Conservation (phyloP, 2,888 invertebrate genomes). For the Athalia circularis region DNA sequence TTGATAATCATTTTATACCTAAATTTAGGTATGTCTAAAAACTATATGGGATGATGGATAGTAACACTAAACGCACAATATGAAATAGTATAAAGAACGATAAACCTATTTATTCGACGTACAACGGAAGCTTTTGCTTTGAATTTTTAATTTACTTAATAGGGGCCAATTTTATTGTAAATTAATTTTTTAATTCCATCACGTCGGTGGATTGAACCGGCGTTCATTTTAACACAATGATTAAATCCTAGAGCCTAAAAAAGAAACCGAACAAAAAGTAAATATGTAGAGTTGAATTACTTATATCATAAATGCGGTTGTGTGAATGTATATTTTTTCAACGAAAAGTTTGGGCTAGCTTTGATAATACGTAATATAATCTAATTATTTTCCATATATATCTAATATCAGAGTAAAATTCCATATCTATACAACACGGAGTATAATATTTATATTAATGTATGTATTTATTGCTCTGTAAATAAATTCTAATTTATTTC, state of each 20-base stretch:
- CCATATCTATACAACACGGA: slow-evolving; percentile 33
- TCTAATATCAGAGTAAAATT: slow-evolving; percentile 22
- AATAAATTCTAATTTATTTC: slow-evolving; percentile 36
- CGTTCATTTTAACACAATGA: background rate
- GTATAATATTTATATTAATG: slow-evolving; percentile 17
- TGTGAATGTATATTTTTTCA: slow-evolving; percentile 42
- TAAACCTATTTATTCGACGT: background rate
- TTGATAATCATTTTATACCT: background rate
- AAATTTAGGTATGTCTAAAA: background rate
- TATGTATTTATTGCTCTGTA: slow-evolving; percentile 44
- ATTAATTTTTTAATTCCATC: background rate
- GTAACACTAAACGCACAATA: slow-evolving; percentile 12
- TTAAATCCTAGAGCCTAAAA: background rate
- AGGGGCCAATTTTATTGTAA: slow-evolving; percentile 35
- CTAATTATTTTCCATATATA: background rate
- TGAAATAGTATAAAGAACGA: background rate
- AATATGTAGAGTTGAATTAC: background rate
- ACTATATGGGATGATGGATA: background rate
- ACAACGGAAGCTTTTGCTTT: slow-evolving; percentile 23
- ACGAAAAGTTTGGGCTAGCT: slow-evolving; percentile 13
- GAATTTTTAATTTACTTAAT: slow-evolving; percentile 3
- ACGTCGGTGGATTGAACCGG: too few species aligned
- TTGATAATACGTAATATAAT: slow-evolving; percentile 17
- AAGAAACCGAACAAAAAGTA: background rate
- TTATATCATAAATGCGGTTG: slow-evolving; percentile 2